Evolutionary conservation across 2,797 vertebrate genomes (phyloP).

Genomic region (Scolopax rusticola): DNA sequence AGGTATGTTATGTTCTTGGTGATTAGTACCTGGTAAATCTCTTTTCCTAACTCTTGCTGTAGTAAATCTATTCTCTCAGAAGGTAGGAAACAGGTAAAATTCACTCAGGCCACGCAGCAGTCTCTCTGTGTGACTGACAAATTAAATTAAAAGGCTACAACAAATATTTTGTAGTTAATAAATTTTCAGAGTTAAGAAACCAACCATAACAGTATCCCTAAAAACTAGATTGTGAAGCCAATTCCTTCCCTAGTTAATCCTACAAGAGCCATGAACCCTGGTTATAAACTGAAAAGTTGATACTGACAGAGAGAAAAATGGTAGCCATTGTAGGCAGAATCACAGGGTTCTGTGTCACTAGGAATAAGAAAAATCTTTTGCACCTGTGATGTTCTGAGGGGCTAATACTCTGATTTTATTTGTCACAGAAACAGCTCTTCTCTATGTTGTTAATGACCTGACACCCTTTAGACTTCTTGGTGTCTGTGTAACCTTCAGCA

Average conservation of each 20-base stretch:
- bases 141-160: neutral
- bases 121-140: neutral
- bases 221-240: neutral
- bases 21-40: neutral
- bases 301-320: neutral
- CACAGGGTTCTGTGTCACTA: neutral
- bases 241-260: neutral
- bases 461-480: constrained; percentile 30
- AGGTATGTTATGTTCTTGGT: neutral
- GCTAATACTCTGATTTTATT: constrained; percentile 6
- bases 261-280: neutral
- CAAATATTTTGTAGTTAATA: neutral
- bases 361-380: constrained; percentile 7
- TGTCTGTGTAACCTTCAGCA: neutral
- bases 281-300: neutral
- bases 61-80: neutral
- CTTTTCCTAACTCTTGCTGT: neutral
- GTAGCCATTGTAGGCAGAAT: neutral
- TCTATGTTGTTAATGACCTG: constrained; percentile 20
- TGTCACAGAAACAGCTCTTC: constrained; percentile 3
- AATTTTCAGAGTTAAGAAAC: neutral
- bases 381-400: neutral
- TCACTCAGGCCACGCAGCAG: neutral
- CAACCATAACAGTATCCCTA: neutral
- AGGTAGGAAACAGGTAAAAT: neutral